Evolutionary conservation across 1,140 invertebrate species (phyloP).

Genomic region (Aphelenchoides avenae): DNA sequence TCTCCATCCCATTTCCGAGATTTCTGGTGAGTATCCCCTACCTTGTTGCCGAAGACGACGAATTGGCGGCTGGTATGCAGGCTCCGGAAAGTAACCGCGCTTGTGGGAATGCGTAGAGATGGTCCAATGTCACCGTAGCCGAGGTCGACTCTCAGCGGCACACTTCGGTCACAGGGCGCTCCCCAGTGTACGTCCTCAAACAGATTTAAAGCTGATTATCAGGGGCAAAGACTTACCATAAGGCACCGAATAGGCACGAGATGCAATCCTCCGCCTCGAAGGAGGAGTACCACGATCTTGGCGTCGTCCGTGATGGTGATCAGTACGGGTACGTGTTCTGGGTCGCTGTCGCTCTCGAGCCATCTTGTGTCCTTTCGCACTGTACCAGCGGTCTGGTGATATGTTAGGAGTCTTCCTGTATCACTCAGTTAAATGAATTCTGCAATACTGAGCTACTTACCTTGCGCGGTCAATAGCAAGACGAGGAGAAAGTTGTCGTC

Average conservation of each 20-base stretch:
- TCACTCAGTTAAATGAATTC: neutral
- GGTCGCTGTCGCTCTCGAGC: neutral
- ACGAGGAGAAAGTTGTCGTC: conserved; percentile 39
- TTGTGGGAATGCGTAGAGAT: neutral
- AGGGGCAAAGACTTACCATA: conserved; percentile 22
- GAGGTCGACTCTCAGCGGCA: conserved; percentile 3
- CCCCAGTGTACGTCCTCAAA: conserved; percentile 29
- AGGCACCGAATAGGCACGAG: conserved; percentile 22
- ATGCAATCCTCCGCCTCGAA: conserved; percentile 18
- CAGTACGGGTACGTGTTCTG: conserved; percentile 8
- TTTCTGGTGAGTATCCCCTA: conserved; percentile 8
- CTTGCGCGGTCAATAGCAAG: conserved; percentile 35
- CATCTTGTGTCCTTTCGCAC: conserved; percentile 1
- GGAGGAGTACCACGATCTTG: conserved; percentile 14
- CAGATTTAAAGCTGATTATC: conserved; percentile 2
- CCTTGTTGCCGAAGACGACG: conserved; percentile 25
- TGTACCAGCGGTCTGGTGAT: neutral
- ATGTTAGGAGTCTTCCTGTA: conserved; percentile 5
- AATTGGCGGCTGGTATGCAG: conserved; percentile 24
- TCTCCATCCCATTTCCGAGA: too few relatives aligned
- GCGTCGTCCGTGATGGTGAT: conserved; percentile 21
- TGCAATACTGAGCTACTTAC: conserved; percentile 4
- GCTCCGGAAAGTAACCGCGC: conserved; percentile 9
- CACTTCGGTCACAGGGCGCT: neutral
- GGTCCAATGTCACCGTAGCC: neutral